Evolutionary conservation across 2,888 invertebrate genomes (phyloP), one percentile per base, ranked within the genome.

Genomic region (Melinaea marsaeus): DNA sequence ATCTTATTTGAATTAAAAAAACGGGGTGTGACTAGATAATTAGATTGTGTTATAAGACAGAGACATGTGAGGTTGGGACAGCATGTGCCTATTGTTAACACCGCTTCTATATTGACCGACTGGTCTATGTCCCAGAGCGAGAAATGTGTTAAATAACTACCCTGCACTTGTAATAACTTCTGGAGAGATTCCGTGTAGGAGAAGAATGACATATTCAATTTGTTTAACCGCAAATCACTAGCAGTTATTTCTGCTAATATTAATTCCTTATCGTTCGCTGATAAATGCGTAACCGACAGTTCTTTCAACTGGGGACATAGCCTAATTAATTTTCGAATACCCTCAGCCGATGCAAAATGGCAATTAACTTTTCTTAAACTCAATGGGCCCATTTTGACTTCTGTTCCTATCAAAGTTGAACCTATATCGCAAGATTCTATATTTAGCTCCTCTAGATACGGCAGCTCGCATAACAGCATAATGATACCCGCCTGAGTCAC

Each of bases 351-450:
- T 45, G 86, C 87, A 71, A 88, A 91, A 72, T 91, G 90, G 69
- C 86, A 87, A 64, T 89, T 90, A 0, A 90, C 85, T 79, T 89
- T 91, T 55, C 79, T 79, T 45, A 91, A 81, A 76, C 83, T 82
- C 34, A 91, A 76, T 0, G 90, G 89, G 13, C 86, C 87, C 61
- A 89, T 82, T 2, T 83, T 79, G 55, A 77, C 68, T 7, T 80
- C 75, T 3, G 86, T 80, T n/a, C 83, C 77, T 33, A 88, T 86
- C 45, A 91, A 78, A 4, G 90, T 90, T 0, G 91, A 86, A 34
- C 90, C 91, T 58, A 91, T 85, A 74, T 91, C 91, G 72, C 91
- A 91, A 48, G 91, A 90, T 73, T 91, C 91, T 58, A 91, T 89
- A 59, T 81, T 75, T 45, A 91, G 73, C 59, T 91, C 91, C 74